A percentile compares a stretch with the other conserved stretches of the same genome.
Conservation (phyloP, 2,113 vertebrate genomes). For the Tetraodon nigroviridis region DNA sequence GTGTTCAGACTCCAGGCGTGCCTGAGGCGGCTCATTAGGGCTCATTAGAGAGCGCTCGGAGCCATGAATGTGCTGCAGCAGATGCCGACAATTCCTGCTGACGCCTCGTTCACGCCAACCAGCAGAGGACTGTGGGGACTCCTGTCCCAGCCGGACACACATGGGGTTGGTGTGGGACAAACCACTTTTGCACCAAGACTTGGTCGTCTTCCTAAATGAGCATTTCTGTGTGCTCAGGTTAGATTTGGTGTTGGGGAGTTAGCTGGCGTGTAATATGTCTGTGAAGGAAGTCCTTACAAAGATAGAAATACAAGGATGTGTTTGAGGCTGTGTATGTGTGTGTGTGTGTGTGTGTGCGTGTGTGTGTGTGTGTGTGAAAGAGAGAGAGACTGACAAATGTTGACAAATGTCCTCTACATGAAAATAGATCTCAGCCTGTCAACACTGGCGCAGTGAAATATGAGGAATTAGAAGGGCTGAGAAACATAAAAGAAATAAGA, state of each 20-base stretch:
- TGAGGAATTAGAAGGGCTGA: too few relatives aligned
- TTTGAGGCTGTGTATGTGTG: not conserved
- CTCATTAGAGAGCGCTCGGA: constrained; percentile 27
- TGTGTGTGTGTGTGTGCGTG: not conserved
- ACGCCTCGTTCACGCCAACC: not conserved
- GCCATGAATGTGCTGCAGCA: not conserved
- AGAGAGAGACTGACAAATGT: constrained; percentile 7
- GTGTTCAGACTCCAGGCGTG: not conserved
- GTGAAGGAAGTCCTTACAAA: not conserved
- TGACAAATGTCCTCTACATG: constrained; percentile 13
- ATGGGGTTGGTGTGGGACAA: not conserved
- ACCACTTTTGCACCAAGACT: not conserved
- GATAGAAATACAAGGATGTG: constrained; percentile 3
- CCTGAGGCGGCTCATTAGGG: constrained; percentile 19
- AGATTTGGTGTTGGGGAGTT: too few relatives aligned
- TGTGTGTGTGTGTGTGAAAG: not conserved
- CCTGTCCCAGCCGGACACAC: not conserved
- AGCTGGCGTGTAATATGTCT: too few relatives aligned
- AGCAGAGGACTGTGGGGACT: not conserved
- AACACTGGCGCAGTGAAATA: too few relatives aligned
- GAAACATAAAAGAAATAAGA: too few relatives aligned
- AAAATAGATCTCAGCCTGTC: constrained; percentile 8
- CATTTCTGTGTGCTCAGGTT: too few relatives aligned
- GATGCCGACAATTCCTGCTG: not conserved
- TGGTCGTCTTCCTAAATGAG: too few relatives aligned